Base-by-base conservation (phyloP, 2,888 invertebrate species). In the Acanthosepion lycidas region DNA sequence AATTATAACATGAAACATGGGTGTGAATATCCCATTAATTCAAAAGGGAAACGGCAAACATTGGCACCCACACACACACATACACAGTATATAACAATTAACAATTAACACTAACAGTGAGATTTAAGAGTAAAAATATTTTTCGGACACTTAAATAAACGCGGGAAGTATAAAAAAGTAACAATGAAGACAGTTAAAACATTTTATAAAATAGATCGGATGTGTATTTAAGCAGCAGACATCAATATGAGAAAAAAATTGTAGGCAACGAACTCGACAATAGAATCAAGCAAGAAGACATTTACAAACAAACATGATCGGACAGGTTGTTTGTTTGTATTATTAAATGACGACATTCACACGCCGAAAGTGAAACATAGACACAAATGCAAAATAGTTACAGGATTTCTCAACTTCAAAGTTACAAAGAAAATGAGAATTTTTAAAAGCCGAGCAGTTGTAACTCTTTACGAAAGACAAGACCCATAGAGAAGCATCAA, bases 281-380 rank as follows among this genome's bases (percentile, higher is more conserved):
- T 78, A 78, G 78, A 78, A n/a, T 5, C 9, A n/a, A 78, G 78
- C 2, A n/a, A 33, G n/a, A n/a, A 78, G 64, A 64, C 64, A 64
- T n/a, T 78, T n/a, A 78, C 59, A 59, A 59, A 78, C 78, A 78
- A 78, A 78, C 78, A 78, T 78, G 78, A 78, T 78, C 78, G 78
- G 78, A 78, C 78, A 78, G 78, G 78, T 78, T 78, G 78, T 78
- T 78, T 78, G n/a, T 78, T n/a, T 78, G n/a, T 78, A n/a, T n/a
- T 78, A 26, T 26, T 26, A n/a, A 23, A 20, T 59, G 59, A n/a
- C n/a, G 78, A 78, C n/a, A 78, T 8, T 3, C n/a, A 78, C 9
- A 78, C n/a, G 33, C 33, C n/a, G n/a, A n/a, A 78, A n/a, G 78
- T 78, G 78, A 78, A 78, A 78, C 78, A 78, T 18, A n/a, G n/a